Evolutionary conservation across 1,140 invertebrate species (phyloP), one percentile per base, ranked within the genome.

Genomic region (Drosophila lacteicornis): DNA sequence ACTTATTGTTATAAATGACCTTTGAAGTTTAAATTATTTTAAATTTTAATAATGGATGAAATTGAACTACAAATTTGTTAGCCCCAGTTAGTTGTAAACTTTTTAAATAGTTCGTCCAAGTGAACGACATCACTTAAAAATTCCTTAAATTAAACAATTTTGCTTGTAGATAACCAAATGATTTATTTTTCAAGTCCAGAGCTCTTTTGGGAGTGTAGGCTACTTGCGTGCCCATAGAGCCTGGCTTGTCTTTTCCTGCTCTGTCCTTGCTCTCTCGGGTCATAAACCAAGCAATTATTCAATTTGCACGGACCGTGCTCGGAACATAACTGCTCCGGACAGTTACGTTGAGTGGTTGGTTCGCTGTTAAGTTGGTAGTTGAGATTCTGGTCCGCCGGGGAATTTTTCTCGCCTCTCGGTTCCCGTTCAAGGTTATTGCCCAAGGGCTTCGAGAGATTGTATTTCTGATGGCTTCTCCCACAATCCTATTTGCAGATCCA

Each of bases 281-380:
- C 79, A 86, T 87, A 83, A 87, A 77, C 74, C 58, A 63, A 79
- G 74, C 84, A 88, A 88, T 88, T 88, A 88, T 88, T 88, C 80
- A 88, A 88, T 88, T 88, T 88, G 55, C 84, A 78, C 77, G 60
- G 84, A 79, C 84, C 75, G n/a, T 43, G 80, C 49, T 47, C 25
- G 46, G 68, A 63, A 74, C 71, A 88, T 88, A 88, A 80, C 80
- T 88, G 84, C 80, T 75, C 65, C 61, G 47, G 83, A 87, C 83
- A 87, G 76, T 83, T 83, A 82, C 68, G 83, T 79, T 45, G 47
- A 57, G 69, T 68, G 62, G 69, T 30, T 46, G 60, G 82, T 25
- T 33, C 42, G 79, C 38, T 61, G 46, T 62, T 43, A 27, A 47
- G 36, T 58, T 53, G 50, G 38, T 45, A 43, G 45, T 68, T 60